These are phyloP conservation scores for Hyposmocoma kahamanoa DNA, from an alignment of 1,140 invertebrate species.

Conservation along the genomic window DNA sequence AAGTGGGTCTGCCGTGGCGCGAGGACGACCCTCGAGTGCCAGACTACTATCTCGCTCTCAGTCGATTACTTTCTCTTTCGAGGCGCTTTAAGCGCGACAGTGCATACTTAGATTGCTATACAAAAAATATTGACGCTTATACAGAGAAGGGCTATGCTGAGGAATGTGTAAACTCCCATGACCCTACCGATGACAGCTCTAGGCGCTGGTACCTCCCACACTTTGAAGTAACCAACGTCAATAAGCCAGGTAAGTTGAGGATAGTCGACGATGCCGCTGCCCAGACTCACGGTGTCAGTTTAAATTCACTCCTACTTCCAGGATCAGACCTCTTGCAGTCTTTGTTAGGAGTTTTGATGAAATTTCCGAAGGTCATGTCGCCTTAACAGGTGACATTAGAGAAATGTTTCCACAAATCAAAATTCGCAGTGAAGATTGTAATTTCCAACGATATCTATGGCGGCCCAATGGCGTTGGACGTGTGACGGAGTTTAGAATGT, in stretches of 20 bases:
- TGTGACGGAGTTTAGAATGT: neutral
- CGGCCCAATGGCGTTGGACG: neutral
- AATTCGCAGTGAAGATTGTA: slow-evolving; percentile 1
- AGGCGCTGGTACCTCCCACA: slow-evolving; percentile 5
- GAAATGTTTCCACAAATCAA: neutral
- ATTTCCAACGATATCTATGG: neutral
- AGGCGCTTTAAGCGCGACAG: too few relatives aligned
- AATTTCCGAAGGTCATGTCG: too few relatives aligned
- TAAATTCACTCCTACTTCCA: slow-evolving; percentile 1
- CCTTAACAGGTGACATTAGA: too few relatives aligned
- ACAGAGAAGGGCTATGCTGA: slow-evolving; percentile 8
- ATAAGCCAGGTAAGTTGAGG: neutral
- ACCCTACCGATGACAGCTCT: neutral
- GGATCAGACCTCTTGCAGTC: too few relatives aligned
- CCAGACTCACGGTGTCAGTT: neutral
- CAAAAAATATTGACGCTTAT: too few relatives aligned
- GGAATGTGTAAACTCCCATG: neutral
- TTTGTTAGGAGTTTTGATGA: too few relatives aligned
- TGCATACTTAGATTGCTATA: too few relatives aligned
- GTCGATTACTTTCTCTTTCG: too few relatives aligned
- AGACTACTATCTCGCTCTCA: too few relatives aligned
- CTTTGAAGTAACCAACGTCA: slow-evolving; percentile 4
- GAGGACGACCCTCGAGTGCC: neutral
- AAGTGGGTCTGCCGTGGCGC: slow-evolving; percentile 4
- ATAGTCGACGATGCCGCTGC: slow-evolving; percentile 8